Conservation (phyloP, 1,140 invertebrate genomes). For the Microplitis demolitor region DNA sequence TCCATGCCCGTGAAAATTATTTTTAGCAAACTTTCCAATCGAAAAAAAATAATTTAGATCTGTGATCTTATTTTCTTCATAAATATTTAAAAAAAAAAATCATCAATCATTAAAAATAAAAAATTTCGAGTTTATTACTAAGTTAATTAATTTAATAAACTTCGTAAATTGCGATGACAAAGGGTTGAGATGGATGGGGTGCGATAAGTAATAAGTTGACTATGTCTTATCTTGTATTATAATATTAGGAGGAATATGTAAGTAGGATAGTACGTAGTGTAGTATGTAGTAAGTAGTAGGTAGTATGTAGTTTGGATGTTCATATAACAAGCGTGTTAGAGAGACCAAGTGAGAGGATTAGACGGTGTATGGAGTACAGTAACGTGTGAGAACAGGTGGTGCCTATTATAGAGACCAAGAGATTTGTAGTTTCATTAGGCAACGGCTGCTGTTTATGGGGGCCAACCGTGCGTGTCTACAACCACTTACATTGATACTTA, state of each 20-base stretch:
- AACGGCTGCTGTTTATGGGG: constrained; percentile 60
- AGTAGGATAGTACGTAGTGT: not conserved
- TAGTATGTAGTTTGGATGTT: not conserved
- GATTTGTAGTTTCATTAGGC: constrained; percentile 64
- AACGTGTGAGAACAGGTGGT: constrained; percentile 52
- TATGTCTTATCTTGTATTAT: no score
- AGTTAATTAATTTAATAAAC: no score
- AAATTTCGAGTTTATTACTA: no score
- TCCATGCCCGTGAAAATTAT: not conserved
- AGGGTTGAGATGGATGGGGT: no score
- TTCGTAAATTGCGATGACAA: no score
- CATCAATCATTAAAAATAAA: no score
- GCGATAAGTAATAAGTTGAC: no score
- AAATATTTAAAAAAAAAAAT: no score
- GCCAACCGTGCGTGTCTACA: constrained; percentile 53
- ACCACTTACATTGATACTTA: constrained; percentile 62
- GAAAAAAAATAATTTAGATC: no score
- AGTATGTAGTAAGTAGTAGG: not conserved
- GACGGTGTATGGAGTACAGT: constrained; percentile 1
- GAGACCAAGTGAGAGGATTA: constrained; percentile 13
- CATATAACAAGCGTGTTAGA: constrained; percentile 19
- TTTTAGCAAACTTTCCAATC: not conserved
- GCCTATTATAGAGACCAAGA: constrained; percentile 52
- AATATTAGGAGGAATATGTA: not conserved
- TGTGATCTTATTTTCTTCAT: no score